These are phyloP conservation scores for Poecile montanus DNA, from an alignment of 2,797 vertebrate species.

Conservation along the genomic window DNA sequence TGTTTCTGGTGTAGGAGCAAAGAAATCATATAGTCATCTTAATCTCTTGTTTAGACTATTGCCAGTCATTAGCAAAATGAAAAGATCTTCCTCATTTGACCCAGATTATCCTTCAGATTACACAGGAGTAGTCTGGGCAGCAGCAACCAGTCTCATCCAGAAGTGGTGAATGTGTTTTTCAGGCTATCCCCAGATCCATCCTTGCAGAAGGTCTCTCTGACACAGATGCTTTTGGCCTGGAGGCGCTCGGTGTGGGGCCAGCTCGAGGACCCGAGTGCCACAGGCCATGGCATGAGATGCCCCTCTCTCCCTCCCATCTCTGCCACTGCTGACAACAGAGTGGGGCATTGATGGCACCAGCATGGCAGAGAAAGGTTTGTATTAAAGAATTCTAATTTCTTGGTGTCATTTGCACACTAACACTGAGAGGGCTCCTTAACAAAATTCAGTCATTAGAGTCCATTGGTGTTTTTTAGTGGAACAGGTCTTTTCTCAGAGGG, in stretches of 20 bases:
- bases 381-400: neutral
- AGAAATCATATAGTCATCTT: neutral
- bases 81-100: slow-evolving; percentile 16
- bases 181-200: neutral
- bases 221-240: neutral
- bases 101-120: neutral
- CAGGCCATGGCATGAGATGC: fast-evolving
- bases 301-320: neutral
- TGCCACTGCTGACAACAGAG: neutral
- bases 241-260: neutral
- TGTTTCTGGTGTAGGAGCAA: slow-evolving; percentile 15
- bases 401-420: neutral
- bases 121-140: neutral
- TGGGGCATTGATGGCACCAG: neutral
- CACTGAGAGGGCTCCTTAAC: neutral
- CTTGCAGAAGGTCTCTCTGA: neutral
- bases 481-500: neutral
- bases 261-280: fast-evolving
- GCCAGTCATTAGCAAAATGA: slow-evolving; percentile 36
- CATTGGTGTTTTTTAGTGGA: neutral
- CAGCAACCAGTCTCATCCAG: neutral
- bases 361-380: neutral
- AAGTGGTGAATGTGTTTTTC: neutral
- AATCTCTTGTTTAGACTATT: slow-evolving; percentile 29
- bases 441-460: neutral